phyloP scores from a whole-genome alignment of 2,797 vertebrate genomes.

The Phrynocephalus guinanensis region DNA sequence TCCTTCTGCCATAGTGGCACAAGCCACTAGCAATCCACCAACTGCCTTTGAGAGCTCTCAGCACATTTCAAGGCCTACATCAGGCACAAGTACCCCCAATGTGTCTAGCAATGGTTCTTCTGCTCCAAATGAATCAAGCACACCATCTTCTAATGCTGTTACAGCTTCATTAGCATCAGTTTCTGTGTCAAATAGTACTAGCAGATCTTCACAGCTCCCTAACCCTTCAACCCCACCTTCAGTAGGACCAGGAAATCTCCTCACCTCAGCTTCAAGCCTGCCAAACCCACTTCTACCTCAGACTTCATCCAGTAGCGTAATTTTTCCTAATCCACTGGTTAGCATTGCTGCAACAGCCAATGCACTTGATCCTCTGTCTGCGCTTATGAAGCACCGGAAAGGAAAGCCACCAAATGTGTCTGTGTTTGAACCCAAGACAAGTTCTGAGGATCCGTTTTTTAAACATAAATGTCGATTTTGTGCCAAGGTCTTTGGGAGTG shows the following conservation, averaged over 20 bases:
- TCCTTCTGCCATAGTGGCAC: slow-evolving; percentile 79
- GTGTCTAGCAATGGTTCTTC: slow-evolving; percentile 78
- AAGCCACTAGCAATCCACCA: slow-evolving; percentile 78
- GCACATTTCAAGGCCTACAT: slow-evolving; percentile 84
- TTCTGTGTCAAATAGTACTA: slow-evolving; percentile 77
- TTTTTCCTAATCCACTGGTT: slow-evolving; percentile 97
- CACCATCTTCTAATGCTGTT: slow-evolving; percentile 78
- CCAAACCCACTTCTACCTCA: slow-evolving; percentile 95
- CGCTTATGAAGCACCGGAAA: slow-evolving; percentile 98
- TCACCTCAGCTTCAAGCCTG: slow-evolving; percentile 90
- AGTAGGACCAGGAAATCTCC: slow-evolving; percentile 87
- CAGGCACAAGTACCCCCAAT: slow-evolving; percentile 83
- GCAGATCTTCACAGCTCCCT: slow-evolving; percentile 82
- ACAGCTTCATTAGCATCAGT: slow-evolving; percentile 80
- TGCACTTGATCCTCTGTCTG: slow-evolving; percentile 93
- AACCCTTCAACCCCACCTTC: slow-evolving; percentile 87
- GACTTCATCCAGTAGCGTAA: slow-evolving; percentile 94
- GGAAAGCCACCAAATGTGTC: slow-evolving; percentile 98
- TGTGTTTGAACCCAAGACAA: slow-evolving; percentile 97
- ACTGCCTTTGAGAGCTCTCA: slow-evolving; percentile 84
- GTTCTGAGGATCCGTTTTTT: slow-evolving; percentile 97
- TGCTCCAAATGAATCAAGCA: slow-evolving; percentile 77
- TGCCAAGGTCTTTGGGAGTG: slow-evolving; percentile 99
- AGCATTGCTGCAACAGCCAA: slow-evolving; percentile 98
- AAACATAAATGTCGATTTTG: slow-evolving; percentile 99